Conservation (phyloP, 1,140 invertebrate species). For the Spodoptera litura region DNA sequence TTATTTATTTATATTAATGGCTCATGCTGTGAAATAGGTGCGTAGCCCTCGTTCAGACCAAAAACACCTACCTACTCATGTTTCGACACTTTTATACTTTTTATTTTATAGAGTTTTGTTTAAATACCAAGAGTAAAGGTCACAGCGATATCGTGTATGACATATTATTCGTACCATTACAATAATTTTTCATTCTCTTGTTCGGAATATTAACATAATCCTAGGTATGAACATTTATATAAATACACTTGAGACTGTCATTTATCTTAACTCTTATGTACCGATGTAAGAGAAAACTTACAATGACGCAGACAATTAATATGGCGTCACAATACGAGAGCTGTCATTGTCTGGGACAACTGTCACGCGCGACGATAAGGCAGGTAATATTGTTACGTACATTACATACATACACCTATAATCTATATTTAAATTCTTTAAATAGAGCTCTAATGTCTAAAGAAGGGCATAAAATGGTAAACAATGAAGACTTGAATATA, state of each 20-base stretch:
- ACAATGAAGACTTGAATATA: too few relatives aligned
- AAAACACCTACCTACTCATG: not conserved
- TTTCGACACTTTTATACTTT: not conserved
- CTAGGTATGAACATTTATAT: slow-evolving; percentile 1
- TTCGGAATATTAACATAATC: slow-evolving; percentile 1
- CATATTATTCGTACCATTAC: slow-evolving; percentile 8
- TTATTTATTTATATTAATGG: too few relatives aligned
- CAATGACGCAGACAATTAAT: slow-evolving; percentile 11
- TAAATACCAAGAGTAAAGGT: slow-evolving; percentile 16
- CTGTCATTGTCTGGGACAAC: slow-evolving; percentile 5
- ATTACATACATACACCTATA: too few relatives aligned
- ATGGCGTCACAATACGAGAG: not conserved
- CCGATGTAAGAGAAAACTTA: slow-evolving; percentile 16
- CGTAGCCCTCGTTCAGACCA: not conserved
- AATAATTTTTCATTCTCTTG: slow-evolving; percentile 12
- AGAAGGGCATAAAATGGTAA: too few relatives aligned
- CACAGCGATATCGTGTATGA: not conserved
- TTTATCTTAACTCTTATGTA: slow-evolving; percentile 22
- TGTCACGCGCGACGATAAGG: too few relatives aligned
- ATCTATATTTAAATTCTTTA: too few relatives aligned
- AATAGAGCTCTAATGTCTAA: too few relatives aligned
- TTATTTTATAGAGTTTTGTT: not conserved
- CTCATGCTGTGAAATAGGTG: too few relatives aligned
- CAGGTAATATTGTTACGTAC: too few relatives aligned
- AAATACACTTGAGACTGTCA: slow-evolving; percentile 8